phyloP scores from a whole-genome alignment of 2,113 vertebrate species.

The Diglossa brunneiventris region DNA sequence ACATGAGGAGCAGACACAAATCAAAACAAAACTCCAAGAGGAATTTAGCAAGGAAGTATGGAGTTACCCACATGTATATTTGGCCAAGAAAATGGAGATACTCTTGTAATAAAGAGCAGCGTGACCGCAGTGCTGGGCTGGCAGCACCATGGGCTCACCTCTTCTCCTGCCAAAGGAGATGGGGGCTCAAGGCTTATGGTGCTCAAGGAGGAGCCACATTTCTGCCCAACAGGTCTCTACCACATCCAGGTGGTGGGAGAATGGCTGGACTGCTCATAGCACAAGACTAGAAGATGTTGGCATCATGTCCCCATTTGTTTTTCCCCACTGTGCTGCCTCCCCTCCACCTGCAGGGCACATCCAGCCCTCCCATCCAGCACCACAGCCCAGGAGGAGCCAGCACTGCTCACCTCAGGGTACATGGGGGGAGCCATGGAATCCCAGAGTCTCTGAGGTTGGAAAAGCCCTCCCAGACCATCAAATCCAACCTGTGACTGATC shows the following conservation, averaged over 20 bases:
- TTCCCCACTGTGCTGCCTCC: not conserved
- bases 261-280: not conserved
- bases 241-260: not conserved
- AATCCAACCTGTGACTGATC: accelerated
- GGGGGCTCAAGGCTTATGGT: accelerated
- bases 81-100: not conserved
- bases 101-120: not conserved
- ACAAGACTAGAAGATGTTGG: not conserved
- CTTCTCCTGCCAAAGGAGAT: not conserved
- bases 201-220: not conserved
- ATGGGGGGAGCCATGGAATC: accelerated
- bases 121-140: accelerated
- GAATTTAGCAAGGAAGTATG: conserved; percentile 29
- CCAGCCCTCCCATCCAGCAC: not conserved
- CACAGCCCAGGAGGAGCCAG: not conserved
- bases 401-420: not conserved
- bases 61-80: not conserved
- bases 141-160: accelerated
- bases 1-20: not conserved
- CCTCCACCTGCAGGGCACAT: not conserved
- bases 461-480: accelerated
- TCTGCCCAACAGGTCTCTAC: not conserved
- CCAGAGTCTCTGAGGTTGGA: not conserved
- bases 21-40: not conserved
- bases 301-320: accelerated